Percentiles rank a stretch among this genome's conserved stretches.
These are phyloP conservation scores for Oxygymnocypris stewartii DNA, from an alignment of 2,113 vertebrate genomes.

Conservation along the genomic window DNA sequence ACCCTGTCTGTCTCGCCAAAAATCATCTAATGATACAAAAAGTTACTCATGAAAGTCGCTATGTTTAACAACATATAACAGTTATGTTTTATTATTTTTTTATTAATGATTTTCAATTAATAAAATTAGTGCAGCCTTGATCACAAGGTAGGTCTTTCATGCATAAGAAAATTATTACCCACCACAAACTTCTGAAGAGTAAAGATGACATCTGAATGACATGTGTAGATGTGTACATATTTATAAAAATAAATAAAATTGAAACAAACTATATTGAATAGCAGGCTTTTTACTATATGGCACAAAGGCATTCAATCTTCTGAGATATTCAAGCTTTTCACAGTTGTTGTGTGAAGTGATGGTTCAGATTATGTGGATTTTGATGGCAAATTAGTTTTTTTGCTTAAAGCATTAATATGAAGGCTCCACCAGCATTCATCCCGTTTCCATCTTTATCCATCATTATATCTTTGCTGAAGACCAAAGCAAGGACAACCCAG, in stretches of 20 bases:
- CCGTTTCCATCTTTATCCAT: background rate
- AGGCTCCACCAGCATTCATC: background rate
- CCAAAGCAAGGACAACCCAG: slow-evolving; percentile 65
- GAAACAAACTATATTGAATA: background rate
- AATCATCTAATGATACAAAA: background rate
- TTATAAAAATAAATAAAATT: background rate
- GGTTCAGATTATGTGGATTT: background rate
- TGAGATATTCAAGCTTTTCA: background rate
- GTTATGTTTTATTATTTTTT: too few species aligned
- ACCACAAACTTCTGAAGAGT: too few species aligned
- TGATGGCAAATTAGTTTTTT: background rate
- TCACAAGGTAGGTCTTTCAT: too few species aligned
- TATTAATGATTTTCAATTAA: too few species aligned
- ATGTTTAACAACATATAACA: too few species aligned
- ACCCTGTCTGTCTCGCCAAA: background rate
- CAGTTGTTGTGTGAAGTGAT: background rate
- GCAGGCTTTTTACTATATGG: background rate
- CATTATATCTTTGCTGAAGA: slow-evolving; percentile 47
- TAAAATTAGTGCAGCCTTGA: too few species aligned
- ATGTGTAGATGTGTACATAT: too few species aligned
- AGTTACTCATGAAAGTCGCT: too few species aligned
- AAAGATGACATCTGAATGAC: background rate
- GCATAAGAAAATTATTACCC: too few species aligned
- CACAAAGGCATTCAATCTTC: background rate
- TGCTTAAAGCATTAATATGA: background rate